Percentiles rank a stretch among this genome's conserved stretches.
phyloP scores from a whole-genome alignment of 2,113 vertebrate genomes.

The Podocnemis expansa region DNA sequence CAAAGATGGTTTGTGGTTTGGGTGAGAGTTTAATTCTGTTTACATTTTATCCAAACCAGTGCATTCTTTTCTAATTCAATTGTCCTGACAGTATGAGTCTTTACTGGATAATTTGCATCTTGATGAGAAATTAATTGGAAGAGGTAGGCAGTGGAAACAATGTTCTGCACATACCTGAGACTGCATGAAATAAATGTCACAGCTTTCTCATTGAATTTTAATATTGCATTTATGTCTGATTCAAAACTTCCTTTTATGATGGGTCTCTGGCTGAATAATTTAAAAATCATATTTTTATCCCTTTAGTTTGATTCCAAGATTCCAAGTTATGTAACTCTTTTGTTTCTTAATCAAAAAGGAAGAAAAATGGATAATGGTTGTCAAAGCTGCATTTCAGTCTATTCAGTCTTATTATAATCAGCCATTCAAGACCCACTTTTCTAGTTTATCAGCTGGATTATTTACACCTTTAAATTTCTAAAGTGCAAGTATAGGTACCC shows the following conservation, averaged over 20 bases:
- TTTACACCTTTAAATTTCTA: accelerated
- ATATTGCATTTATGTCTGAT: background rate
- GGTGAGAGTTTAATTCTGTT: background rate
- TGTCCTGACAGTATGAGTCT: background rate
- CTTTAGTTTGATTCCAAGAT: background rate
- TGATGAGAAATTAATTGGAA: background rate
- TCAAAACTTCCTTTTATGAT: background rate
- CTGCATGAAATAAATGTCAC: background rate
- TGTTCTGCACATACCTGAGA: background rate
- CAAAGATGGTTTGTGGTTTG: background rate
- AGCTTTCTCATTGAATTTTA: background rate
- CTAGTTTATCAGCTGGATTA: background rate
- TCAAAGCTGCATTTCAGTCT: background rate
- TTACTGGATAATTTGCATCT: background rate
- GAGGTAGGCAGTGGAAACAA: background rate
- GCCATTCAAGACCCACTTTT: background rate
- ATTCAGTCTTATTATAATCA: background rate
- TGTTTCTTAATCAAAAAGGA: background rate
- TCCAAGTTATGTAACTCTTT: background rate
- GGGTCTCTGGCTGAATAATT: background rate
- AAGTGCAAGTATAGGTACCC: accelerated
- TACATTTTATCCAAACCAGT: background rate
- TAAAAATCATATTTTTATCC: background rate
- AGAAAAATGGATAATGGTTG: background rate
- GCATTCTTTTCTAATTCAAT: background rate